Evolutionary conservation across 2,888 invertebrate genomes (phyloP).

Genomic region (Eupithecia centaureata): DNA sequence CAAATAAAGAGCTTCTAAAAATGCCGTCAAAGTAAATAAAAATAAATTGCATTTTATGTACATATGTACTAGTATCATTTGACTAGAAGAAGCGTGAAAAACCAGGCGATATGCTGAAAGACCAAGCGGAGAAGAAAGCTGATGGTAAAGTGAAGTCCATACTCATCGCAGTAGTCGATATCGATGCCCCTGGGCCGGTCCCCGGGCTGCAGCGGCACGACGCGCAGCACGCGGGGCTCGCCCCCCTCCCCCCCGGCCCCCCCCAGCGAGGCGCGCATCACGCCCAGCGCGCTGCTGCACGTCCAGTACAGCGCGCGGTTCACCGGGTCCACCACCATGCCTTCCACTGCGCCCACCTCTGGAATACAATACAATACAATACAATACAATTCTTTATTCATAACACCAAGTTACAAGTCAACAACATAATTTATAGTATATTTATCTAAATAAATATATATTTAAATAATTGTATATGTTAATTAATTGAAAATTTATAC

Average conservation of each 20-base stretch:
- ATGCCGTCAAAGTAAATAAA: not conserved
- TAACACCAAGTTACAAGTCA: no score
- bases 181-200: constrained; percentile 94
- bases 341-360: constrained; percentile 94
- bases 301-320: constrained; percentile 93
- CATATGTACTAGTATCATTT: no score
- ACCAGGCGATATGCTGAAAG: no score
- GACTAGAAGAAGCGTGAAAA: no score
- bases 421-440: no score
- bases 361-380: constrained; percentile 22
- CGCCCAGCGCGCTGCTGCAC: constrained; percentile 88
- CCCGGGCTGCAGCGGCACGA: constrained; percentile 86
- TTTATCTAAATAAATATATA: no score
- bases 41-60: no score
- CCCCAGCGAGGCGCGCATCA: constrained; percentile 55
- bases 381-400: no score
- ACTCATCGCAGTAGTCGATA: constrained; percentile 89
- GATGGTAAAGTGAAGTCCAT: not conserved
- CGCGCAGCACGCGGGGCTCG: constrained; percentile 59
- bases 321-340: constrained; percentile 89
- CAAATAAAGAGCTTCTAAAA: not conserved
- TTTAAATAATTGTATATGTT: no score
- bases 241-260: constrained; percentile 35
- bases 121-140: not conserved
- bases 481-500: no score